Base-by-base conservation (phyloP, 1,140 invertebrate genomes). In the Drosophila lini region DNA sequence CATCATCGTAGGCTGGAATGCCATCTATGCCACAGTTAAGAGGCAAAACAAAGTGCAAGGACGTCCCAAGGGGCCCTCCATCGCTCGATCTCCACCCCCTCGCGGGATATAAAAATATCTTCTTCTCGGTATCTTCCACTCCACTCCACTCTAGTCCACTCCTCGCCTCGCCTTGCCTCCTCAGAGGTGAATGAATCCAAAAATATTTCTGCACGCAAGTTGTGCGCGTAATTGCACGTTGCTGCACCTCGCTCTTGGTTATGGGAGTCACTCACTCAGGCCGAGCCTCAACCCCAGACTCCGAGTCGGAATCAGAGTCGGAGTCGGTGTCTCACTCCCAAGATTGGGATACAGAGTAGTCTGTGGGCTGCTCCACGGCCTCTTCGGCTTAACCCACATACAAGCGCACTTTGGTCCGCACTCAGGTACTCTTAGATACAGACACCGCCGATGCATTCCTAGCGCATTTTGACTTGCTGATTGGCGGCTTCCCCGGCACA, bases 131-230 rank as follows among this genome's bases (percentile, higher is more conserved):
- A 74, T 74, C 56, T 48, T 42, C 41, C 48, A 60, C 58, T 60
- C 63, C 58, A 74, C 74, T 67, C 22, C 5, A 25, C 31, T 28
- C 65, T 36, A 34, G 19, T 45, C 42, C 19, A 9, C n/a, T 16
- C 11, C 19, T 3, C 8, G n/a, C n/a, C n/a, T 16, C 4, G 3
- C 42, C 19, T 22, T 48, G 32, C 31, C 34, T 31, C 50, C 48
- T 57, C 44, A 83, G 58, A 83, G 80, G 80, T 83, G 80, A 83
- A 83, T 84, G 80, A 83, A 83, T 83, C 67, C 81, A 50, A 76
- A 83, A 83, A 83, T 83, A 83, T 83, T 79, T 84, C 71, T 73
- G 74, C 80, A 84, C 80, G 80, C 80, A 76, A 75, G 63, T 79
- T 82, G 80, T 67, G 76, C 80, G 64, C 75, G 80, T 82, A 82